phyloP scores from a whole-genome alignment of 1,140 invertebrate genomes.

The Eurytemora carolleeae region DNA sequence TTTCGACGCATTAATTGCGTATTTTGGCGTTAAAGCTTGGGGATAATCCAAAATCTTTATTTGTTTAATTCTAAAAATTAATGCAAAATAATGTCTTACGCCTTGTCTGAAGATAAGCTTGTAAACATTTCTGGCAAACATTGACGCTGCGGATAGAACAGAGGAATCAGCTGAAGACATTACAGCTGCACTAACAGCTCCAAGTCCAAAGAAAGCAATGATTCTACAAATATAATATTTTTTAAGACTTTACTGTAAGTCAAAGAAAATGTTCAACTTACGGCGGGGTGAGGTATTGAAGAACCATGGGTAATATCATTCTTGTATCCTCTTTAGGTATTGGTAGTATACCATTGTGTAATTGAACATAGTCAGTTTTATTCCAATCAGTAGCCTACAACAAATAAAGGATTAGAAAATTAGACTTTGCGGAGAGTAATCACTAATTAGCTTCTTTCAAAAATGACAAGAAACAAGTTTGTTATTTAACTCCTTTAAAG shows the following conservation, averaged over 20 bases:
- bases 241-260: too few relatives aligned
- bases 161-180: constrained; percentile 98
- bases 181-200: constrained; percentile 91
- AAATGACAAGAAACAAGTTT: too few relatives aligned
- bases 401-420: constrained; percentile 4
- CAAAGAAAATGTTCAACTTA: constrained; percentile 9
- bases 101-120: constrained; percentile 83
- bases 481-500: too few relatives aligned
- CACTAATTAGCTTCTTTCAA: too few relatives aligned
- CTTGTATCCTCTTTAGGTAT: constrained; percentile 49
- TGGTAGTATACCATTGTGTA: constrained; percentile 38
- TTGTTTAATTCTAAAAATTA: too few relatives aligned
- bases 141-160: constrained; percentile 82
- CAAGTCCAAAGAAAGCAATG: constrained; percentile 74
- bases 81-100: too few relatives aligned
- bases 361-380: constrained; percentile 50
- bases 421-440: background rate
- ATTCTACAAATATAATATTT: background rate
- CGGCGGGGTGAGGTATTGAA: constrained; percentile 75
- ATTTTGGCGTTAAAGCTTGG: too few relatives aligned
- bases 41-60: too few relatives aligned
- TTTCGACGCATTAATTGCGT: too few relatives aligned
- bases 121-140: constrained; percentile 96
- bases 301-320: constrained; percentile 85
- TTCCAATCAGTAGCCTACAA: constrained; percentile 58